Evolutionary conservation across 2,113 vertebrate species (phyloP).

Genomic region (Neodontobutis hainanensis): DNA sequence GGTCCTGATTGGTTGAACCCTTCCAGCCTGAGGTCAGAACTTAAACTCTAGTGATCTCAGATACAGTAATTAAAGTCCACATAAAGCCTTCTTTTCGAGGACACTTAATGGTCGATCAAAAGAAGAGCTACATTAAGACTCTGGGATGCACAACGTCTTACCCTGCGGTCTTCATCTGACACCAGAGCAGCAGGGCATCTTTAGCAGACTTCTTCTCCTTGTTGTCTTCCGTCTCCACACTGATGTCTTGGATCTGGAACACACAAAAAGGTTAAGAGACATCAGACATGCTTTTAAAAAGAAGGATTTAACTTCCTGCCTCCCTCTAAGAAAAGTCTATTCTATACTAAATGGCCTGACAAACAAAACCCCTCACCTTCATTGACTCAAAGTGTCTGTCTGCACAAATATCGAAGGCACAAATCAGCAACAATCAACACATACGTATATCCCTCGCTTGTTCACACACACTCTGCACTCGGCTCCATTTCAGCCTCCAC

Average conservation of each 20-base stretch:
- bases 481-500: slow-evolving; percentile 23
- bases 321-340: not conserved
- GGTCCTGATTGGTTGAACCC: not conserved
- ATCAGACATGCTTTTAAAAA: not conserved
- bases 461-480: slow-evolving; percentile 5
- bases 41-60: not conserved
- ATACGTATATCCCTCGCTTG: not conserved
- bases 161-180: slow-evolving; percentile 99
- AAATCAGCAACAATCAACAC: slow-evolving; percentile 12
- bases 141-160: slow-evolving; percentile 65
- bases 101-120: not conserved
- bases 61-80: not conserved
- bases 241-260: slow-evolving; percentile 97
- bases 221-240: slow-evolving; percentile 98
- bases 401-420: not conserved
- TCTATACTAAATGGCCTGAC: not conserved
- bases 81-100: not conserved
- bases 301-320: not conserved
- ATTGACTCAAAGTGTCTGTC: slow-evolving; percentile 8
- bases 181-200: slow-evolving; percentile 97
- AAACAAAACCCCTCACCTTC: slow-evolving; percentile 27
- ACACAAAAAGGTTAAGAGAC: slow-evolving; percentile 57
- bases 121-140: too few relatives aligned
- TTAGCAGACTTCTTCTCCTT: slow-evolving; percentile 99
- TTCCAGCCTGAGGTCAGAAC: not conserved